Evolutionary conservation across 2,797 vertebrate genomes (phyloP), one percentile per base, ranked within the genome.

Genomic region (Lophotriccus pileatus): DNA sequence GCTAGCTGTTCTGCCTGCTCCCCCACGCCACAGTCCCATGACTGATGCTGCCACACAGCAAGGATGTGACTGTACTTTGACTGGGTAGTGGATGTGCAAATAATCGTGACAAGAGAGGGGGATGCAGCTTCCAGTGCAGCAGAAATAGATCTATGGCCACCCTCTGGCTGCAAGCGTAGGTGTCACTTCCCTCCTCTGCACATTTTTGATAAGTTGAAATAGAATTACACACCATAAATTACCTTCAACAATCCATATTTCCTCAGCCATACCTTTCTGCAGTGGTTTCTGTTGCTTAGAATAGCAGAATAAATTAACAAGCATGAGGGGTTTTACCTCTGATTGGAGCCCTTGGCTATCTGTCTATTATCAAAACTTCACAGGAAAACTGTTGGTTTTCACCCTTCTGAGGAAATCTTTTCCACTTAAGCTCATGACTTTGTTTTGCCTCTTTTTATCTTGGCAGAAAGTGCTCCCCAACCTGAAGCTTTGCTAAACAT

Each of bases 141-240:
- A 96, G 93, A 95, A 96, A 96, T 93, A 96, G 94, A 94, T 91
- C 66, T 93, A 46, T 25, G 95, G 69, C 89, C 91, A 93, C 91
- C 93, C 95, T 89, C 95, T 95, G 96, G 91, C 90, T 96, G 83
- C 88, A 95, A 72, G 79, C 75, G 94, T 96, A 93, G 94, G 94
- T 93, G 95, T 88, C n/a, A 12, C 69, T 93, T 94, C 12, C 87
- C 95, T 96, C 96, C 96, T 95, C 94, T 91, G 91, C 85, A 91
- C 89, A 64, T 80, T 85, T 95, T 91, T 78, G 72, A 88, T 78
- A 89, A 91, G 76, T 72, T 86, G 79, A 90, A 94, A 93, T 86
- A 86, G 90, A 94, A 75, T 72, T 78, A 14, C 66, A 72, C 68
- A 63, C 39, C 55, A 87, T 69, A 93, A 95, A 96, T 92, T 82